A percentile compares a stretch with the other conserved stretches of the same genome.
Evolutionary conservation across 1,140 invertebrate species (phyloP).

Genomic region (Drusus annulatus): DNA sequence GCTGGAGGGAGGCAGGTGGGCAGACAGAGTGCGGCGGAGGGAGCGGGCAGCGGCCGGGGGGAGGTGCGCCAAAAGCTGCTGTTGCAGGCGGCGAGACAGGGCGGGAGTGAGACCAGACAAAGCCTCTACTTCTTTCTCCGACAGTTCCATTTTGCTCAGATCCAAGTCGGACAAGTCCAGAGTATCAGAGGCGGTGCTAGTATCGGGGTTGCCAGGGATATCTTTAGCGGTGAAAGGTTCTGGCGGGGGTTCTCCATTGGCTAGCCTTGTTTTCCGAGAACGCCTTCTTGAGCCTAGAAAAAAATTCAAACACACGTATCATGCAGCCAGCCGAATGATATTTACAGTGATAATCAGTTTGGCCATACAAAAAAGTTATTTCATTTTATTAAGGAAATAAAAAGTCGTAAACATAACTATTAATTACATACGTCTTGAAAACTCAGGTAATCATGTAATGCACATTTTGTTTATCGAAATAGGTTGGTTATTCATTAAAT

Average conservation of each 20-base stretch:
- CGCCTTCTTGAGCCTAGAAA: constrained; percentile 64
- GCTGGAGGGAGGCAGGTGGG: constrained; percentile 61
- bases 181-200: constrained; percentile 65
- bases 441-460: not conserved
- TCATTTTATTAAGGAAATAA: not conserved
- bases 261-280: constrained; percentile 49
- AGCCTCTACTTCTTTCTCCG: constrained; percentile 77
- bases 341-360: constrained; percentile 57
- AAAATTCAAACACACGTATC: constrained; percentile 70
- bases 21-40: constrained; percentile 75
- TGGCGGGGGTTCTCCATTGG: constrained; percentile 53
- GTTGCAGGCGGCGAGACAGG: constrained; percentile 76
- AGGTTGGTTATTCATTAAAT: too few species aligned
- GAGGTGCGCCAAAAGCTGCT: constrained; percentile 75
- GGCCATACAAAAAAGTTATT: constrained; percentile 47
- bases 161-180: constrained; percentile 77
- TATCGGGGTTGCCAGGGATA: constrained; percentile 54
- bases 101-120: constrained; percentile 77
- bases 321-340: constrained; percentile 68
- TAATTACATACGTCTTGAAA: not conserved
- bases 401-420: constrained; percentile 16
- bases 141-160: constrained; percentile 76
- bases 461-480: too few species aligned
- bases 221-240: constrained; percentile 62
- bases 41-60: constrained; percentile 75